phyloP scores from a whole-genome alignment of 1,140 invertebrate species.

The Microvelia longipes region DNA sequence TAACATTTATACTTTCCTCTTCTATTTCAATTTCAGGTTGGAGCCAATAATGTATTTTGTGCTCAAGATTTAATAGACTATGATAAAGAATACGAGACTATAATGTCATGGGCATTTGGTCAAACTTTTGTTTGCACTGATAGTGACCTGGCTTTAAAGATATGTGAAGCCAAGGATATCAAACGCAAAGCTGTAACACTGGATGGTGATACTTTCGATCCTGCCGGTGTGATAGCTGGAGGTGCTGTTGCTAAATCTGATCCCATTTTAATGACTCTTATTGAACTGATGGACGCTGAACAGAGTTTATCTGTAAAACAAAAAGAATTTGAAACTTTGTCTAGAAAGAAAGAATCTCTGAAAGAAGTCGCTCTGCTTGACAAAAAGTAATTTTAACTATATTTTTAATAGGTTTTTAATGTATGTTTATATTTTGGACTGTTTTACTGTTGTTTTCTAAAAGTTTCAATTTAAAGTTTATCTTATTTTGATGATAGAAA shows the following conservation, averaged over 20 bases:
- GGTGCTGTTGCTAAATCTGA: constrained; percentile 17
- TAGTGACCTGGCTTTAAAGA: constrained; percentile 58
- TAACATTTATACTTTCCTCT: too few relatives aligned
- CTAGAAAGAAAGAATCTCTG: constrained; percentile 4
- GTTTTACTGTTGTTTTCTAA: too few relatives aligned
- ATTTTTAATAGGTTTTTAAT: too few relatives aligned
- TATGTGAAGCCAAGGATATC: constrained; percentile 62
- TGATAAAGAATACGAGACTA: constrained; percentile 46
- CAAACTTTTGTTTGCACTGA: constrained; percentile 66
- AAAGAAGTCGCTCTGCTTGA: too few relatives aligned
- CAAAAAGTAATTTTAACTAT: too few relatives aligned
- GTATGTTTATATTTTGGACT: too few relatives aligned
- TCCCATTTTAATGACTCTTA: constrained; percentile 35
- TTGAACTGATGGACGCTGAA: constrained; percentile 35
- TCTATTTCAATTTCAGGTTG: constrained; percentile 41
- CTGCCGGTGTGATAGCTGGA: constrained; percentile 74
- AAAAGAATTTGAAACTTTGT: constrained; percentile 33
- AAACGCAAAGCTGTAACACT: constrained; percentile 70
- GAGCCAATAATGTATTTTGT: constrained; percentile 61
- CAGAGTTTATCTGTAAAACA: constrained; percentile 36
- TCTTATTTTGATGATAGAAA: too few relatives aligned
- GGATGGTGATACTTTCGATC: constrained; percentile 84
- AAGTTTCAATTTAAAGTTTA: too few relatives aligned
- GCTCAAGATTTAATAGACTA: constrained; percentile 73
- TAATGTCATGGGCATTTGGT: constrained; percentile 85